Evolutionary conservation across 2,113 vertebrate genomes (phyloP).

Genomic region (Nothobranchius furzeri): DNA sequence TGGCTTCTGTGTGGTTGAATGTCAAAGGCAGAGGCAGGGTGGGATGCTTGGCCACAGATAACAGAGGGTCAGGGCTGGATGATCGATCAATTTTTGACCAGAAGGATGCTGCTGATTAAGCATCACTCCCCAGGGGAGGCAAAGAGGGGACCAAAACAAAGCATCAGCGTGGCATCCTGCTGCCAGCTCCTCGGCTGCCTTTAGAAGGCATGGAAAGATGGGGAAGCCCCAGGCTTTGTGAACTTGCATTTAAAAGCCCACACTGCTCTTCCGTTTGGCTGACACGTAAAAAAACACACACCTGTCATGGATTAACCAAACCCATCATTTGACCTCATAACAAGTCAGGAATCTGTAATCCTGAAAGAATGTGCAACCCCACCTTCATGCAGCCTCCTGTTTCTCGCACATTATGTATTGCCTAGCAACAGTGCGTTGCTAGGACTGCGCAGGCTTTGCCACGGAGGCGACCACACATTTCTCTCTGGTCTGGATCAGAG

Average conservation of each 20-base stretch:
- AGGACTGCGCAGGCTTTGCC: constrained; percentile 37
- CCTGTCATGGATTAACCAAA: not conserved
- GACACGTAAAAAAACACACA: not conserved
- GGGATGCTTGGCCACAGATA: not conserved
- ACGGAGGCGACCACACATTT: constrained; percentile 26
- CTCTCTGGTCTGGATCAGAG: not conserved
- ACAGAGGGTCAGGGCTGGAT: constrained; percentile 1
- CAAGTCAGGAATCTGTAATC: not conserved
- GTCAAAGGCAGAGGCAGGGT: not conserved
- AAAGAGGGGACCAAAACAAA: constrained; percentile 55
- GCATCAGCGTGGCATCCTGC: constrained; percentile 49
- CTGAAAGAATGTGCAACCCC: not conserved
- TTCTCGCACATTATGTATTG: constrained; percentile 50
- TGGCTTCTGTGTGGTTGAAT: too few species aligned
- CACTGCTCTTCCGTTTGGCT: not conserved
- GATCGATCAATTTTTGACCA: too few species aligned
- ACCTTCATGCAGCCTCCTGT: constrained; percentile 14
- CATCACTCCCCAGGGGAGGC: constrained; percentile 14
- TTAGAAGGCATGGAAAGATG: not conserved
- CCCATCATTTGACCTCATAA: not conserved
- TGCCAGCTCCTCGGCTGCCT: constrained; percentile 49
- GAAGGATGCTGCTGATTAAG: constrained; percentile 10
- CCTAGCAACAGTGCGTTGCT: constrained; percentile 76
- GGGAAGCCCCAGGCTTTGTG: constrained; percentile 27
- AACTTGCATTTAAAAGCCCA: constrained; percentile 31